These are phyloP conservation scores for Meandrusa payeni DNA, from an alignment of 2,888 invertebrate species.

Conservation along the genomic window DNA sequence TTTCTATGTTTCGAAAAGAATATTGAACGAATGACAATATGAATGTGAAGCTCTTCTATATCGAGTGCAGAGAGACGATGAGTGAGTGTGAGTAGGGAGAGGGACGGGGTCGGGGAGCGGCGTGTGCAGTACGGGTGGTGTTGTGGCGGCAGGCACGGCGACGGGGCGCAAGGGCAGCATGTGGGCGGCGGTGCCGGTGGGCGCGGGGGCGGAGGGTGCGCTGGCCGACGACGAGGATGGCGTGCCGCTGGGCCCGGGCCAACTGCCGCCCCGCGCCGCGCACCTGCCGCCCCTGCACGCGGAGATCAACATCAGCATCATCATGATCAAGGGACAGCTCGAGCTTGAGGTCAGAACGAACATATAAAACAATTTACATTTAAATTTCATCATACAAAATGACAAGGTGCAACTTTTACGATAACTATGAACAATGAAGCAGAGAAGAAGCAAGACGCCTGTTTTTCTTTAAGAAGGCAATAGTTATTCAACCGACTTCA, in stretches of 20 bases:
- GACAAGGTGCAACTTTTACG: too few species aligned
- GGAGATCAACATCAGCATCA: constrained; percentile 92
- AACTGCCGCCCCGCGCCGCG: constrained; percentile 89
- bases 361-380: neutral
- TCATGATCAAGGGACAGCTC: constrained; percentile 94
- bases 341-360: constrained; percentile 86
- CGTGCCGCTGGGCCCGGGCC: constrained; percentile 88
- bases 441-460: too few species aligned
- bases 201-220: constrained; percentile 55
- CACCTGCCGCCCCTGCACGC: constrained; percentile 86
- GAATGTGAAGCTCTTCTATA: constrained; percentile 29
- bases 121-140: constrained; percentile 44
- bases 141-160: constrained; percentile 66
- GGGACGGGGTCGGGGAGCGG: constrained; percentile 25
- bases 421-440: too few species aligned
- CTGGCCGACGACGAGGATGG: constrained; percentile 69
- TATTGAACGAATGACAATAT: constrained; percentile 4
- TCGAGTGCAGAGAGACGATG: constrained; percentile 12
- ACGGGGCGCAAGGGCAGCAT: constrained; percentile 80
- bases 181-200: constrained; percentile 77
- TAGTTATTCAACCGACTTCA: too few species aligned
- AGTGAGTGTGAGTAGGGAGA: constrained; percentile 12
- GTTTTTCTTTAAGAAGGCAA: too few species aligned
- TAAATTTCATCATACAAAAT: neutral
- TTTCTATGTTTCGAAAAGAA: constrained; percentile 19